Evolutionary conservation across 2,797 vertebrate species (phyloP).

Genomic region (Aldrovandia affinis): DNA sequence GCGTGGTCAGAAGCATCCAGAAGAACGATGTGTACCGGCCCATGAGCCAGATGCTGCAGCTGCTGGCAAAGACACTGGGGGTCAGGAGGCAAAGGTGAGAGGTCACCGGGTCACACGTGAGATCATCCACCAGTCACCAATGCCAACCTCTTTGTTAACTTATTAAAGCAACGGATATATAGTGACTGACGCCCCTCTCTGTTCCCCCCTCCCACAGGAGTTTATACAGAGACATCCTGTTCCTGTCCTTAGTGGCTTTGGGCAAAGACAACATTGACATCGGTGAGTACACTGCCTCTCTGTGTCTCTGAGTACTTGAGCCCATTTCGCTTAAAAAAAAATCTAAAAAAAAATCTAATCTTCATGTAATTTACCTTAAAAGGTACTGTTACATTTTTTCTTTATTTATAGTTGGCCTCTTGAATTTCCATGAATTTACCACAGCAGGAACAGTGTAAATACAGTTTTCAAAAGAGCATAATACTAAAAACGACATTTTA

Average conservation of each 20-base stretch:
- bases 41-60: conserved; percentile 93
- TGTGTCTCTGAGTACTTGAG: too few species aligned
- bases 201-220: conserved; percentile 76
- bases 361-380: too few species aligned
- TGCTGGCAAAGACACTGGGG: conserved; percentile 84
- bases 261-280: conserved; percentile 98
- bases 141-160: not conserved
- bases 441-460: not conserved
- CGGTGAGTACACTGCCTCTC: conserved; percentile 74
- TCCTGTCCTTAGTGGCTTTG: conserved; percentile 91
- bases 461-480: too few species aligned
- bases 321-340: too few species aligned
- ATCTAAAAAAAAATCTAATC: too few species aligned
- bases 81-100: conserved; percentile 85
- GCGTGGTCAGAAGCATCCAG: conserved; percentile 92
- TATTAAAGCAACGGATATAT: not conserved
- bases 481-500: not conserved
- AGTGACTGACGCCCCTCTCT: conserved; percentile 2
- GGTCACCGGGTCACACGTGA: not conserved
- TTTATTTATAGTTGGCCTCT: too few species aligned
- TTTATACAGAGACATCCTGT: conserved; percentile 95
- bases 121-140: not conserved
- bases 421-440: not conserved
- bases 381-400: too few species aligned
- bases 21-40: conserved; percentile 96